Percentiles rank a stretch among this genome's conserved stretches.
Conservation (phyloP, 1,140 invertebrate species). For the Zaprionus inermis region DNA sequence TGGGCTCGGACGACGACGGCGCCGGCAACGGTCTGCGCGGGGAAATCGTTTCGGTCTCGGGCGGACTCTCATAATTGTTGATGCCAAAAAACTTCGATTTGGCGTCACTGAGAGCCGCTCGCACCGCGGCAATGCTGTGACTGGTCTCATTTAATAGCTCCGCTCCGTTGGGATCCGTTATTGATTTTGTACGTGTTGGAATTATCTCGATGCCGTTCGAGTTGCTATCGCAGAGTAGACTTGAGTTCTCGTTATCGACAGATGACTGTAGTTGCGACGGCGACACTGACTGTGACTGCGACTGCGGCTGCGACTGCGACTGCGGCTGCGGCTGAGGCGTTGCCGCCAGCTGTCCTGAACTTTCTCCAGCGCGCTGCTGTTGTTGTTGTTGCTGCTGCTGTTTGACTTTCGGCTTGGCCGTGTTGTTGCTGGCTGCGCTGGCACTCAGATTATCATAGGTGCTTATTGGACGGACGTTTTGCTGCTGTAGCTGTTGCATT, state of each 20-base stretch:
- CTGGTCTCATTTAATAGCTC: constrained; percentile 62
- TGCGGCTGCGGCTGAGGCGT: neutral
- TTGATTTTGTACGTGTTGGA: neutral
- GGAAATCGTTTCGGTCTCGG: too few species aligned
- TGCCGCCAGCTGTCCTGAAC: constrained; percentile 20
- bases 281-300: neutral
- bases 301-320: neutral
- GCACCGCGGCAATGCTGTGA: constrained; percentile 78
- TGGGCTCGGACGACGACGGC: constrained; percentile 39
- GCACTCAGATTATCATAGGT: constrained; percentile 77
- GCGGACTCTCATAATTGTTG: constrained; percentile 45
- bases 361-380: constrained; percentile 19
- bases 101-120: constrained; percentile 77
- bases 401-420: constrained; percentile 15
- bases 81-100: constrained; percentile 83
- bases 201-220: constrained; percentile 6
- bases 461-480: constrained; percentile 72
- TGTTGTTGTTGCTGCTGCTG: constrained; percentile 26
- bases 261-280: neutral
- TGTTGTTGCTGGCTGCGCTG: constrained; percentile 15
- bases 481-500: constrained; percentile 11
- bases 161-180: constrained; percentile 39
- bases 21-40: too few species aligned
- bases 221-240: neutral
- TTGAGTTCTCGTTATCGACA: constrained; percentile 8